These are phyloP conservation scores for Coenonympha arcania DNA, from an alignment of 2,888 invertebrate genomes.

Conservation along the genomic window DNA sequence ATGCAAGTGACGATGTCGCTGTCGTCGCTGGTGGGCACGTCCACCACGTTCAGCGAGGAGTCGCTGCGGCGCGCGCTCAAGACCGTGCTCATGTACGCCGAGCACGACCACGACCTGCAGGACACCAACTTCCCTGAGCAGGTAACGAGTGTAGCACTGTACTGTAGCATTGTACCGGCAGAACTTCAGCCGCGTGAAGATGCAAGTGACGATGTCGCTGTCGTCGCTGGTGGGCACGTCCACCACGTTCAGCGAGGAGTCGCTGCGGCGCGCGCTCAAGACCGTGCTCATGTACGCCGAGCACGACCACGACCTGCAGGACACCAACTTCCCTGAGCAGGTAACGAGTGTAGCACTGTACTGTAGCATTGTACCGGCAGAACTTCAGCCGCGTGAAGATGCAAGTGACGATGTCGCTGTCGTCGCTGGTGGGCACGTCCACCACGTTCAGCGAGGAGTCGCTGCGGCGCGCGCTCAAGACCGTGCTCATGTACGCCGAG, in stretches of 20 bases:
- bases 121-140: slow-evolving; percentile 95
- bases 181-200: slow-evolving; percentile 98
- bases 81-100: slow-evolving; percentile 95
- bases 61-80: slow-evolving; percentile 92
- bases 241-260: slow-evolving; percentile 92
- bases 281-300: slow-evolving; percentile 96
- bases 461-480: slow-evolving; percentile 91
- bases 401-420: slow-evolving; percentile 98
- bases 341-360: too few species aligned
- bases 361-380: too few species aligned
- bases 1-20: slow-evolving; percentile 99
- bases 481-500: slow-evolving; percentile 95
- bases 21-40: slow-evolving; percentile 94
- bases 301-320: slow-evolving; percentile 88
- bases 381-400: slow-evolving; percentile 98
- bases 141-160: too few species aligned
- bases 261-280: slow-evolving; percentile 90
- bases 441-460: slow-evolving; percentile 94
- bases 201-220: slow-evolving; percentile 98
- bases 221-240: slow-evolving; percentile 95
- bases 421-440: slow-evolving; percentile 93
- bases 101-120: slow-evolving; percentile 89
- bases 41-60: slow-evolving; percentile 92
- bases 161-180: too few species aligned
- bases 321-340: slow-evolving; percentile 94